phyloP scores from a whole-genome alignment of 1,140 invertebrate species.

The Aphidius ervi region DNA sequence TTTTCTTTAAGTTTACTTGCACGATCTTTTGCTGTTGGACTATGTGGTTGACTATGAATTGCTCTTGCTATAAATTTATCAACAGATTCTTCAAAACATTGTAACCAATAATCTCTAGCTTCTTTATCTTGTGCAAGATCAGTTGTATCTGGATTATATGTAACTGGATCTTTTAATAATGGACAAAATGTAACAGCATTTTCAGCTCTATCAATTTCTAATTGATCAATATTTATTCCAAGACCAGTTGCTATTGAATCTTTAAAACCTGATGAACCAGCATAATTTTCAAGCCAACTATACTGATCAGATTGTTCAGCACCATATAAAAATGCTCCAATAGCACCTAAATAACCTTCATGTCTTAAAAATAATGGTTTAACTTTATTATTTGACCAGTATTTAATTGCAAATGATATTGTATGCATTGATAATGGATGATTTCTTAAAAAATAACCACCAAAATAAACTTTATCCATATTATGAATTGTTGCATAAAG shows the following conservation, averaged over 20 bases:
- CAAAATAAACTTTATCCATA: conserved; percentile 68
- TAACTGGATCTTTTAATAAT: conserved; percentile 57
- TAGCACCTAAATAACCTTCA: conserved; percentile 74
- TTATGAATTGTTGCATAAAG: conserved; percentile 67
- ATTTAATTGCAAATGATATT: conserved; percentile 71
- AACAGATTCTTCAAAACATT: conserved; percentile 81
- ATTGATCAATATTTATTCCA: conserved; percentile 58
- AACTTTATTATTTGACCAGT: conserved; percentile 69
- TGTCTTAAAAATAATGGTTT: conserved; percentile 71
- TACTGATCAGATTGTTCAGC: conserved; percentile 63
- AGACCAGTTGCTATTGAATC: conserved; percentile 51
- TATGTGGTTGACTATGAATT: conserved; percentile 70
- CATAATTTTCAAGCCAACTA: conserved; percentile 75
- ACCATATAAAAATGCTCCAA: conserved; percentile 73
- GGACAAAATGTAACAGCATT: conserved; percentile 62
- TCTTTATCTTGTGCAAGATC: conserved; percentile 81
- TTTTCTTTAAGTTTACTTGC: conserved; percentile 80
- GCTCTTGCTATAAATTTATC: conserved; percentile 72
- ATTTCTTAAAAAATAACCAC: conserved; percentile 73
- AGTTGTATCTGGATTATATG: conserved; percentile 84
- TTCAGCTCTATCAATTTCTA: conserved; percentile 68
- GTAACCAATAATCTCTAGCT: conserved; percentile 89
- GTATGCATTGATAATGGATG: conserved; percentile 76
- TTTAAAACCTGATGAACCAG: conserved; percentile 66
- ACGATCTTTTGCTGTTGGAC: conserved; percentile 69